Conservation (phyloP, 2,113 vertebrate genomes). For the Melanotaenia duboulayi region DNA sequence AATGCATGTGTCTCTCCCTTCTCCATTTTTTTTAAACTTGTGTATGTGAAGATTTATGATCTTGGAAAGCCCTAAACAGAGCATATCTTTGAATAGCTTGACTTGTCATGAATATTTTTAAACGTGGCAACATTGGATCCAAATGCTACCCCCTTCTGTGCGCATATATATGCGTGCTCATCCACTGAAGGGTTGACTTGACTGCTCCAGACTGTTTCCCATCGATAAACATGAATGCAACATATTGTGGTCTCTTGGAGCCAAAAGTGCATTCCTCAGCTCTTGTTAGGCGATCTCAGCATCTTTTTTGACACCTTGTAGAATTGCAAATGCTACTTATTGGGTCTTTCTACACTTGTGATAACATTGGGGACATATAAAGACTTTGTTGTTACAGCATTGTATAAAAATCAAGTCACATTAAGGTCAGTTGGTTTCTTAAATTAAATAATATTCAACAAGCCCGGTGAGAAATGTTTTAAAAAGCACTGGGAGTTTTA, state of each 20-base stretch:
- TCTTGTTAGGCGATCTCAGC: slow-evolving; percentile 37
- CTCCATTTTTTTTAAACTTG: neutral
- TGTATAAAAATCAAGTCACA: neutral
- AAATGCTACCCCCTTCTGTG: neutral
- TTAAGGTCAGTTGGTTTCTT: neutral
- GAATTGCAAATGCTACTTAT: slow-evolving; percentile 23
- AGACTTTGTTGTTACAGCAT: neutral
- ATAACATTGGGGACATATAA: neutral
- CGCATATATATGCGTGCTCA: neutral
- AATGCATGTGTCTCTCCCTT: neutral
- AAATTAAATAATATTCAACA: neutral
- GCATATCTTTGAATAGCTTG: slow-evolving; percentile 48
- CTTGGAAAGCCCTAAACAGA: slow-evolving; percentile 20
- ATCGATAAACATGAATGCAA: slow-evolving; percentile 38
- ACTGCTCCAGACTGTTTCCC: slow-evolving; percentile 25
- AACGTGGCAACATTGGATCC: slow-evolving; percentile 44
- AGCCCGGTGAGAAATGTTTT: neutral
- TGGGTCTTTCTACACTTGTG: neutral
- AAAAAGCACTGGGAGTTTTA: neutral
- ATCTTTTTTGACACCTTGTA: slow-evolving; percentile 33
- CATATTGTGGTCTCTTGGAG: slow-evolving; percentile 20
- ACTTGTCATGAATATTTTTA: slow-evolving; percentile 64
- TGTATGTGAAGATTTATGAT: slow-evolving; percentile 8
- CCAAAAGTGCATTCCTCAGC: slow-evolving; percentile 20
- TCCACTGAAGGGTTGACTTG: slow-evolving; percentile 24